These are phyloP conservation scores for Heliconius himera DNA, from an alignment of 1,140 invertebrate species.

Conservation along the genomic window DNA sequence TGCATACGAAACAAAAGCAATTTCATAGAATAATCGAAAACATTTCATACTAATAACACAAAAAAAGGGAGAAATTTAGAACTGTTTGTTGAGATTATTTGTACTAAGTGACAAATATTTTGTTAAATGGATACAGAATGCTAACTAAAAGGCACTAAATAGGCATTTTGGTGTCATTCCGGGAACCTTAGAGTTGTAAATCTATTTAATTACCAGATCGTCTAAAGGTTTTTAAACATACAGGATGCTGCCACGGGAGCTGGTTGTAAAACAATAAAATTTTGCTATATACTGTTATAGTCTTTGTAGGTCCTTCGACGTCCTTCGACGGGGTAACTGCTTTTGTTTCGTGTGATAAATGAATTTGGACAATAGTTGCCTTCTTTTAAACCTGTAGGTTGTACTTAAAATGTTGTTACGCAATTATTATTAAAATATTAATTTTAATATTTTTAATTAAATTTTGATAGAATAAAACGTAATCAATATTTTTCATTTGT, in stretches of 20 bases:
- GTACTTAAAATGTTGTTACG: slow-evolving; percentile 15
- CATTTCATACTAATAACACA: slow-evolving; percentile 2
- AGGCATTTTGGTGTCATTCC: slow-evolving; percentile 46
- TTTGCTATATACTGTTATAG: slow-evolving; percentile 61
- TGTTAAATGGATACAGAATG: slow-evolving; percentile 32
- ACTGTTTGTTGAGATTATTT: slow-evolving; percentile 39
- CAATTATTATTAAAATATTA: slow-evolving; percentile 17
- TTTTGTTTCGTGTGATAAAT: slow-evolving; percentile 71
- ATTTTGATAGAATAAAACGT: neutral
- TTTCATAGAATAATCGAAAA: neutral
- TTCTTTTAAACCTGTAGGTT: neutral
- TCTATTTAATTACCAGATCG: slow-evolving; percentile 70
- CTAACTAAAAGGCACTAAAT: slow-evolving; percentile 30
- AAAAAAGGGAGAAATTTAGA: slow-evolving; percentile 27
- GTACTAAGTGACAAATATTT: slow-evolving; percentile 42
- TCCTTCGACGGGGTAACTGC: slow-evolving; percentile 54
- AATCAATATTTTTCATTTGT: too few relatives aligned
- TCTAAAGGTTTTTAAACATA: slow-evolving; percentile 59
- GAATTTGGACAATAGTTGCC: slow-evolving; percentile 50
- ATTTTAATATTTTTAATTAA: neutral
- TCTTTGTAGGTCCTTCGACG: slow-evolving; percentile 53
- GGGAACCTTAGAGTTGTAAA: slow-evolving; percentile 69
- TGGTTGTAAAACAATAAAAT: slow-evolving; percentile 75
- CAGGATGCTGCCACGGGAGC: slow-evolving; percentile 70
- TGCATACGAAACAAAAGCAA: neutral